Evolutionary conservation across 2,113 vertebrate genomes (phyloP).

Genomic region (Fregetta grallaria): DNA sequence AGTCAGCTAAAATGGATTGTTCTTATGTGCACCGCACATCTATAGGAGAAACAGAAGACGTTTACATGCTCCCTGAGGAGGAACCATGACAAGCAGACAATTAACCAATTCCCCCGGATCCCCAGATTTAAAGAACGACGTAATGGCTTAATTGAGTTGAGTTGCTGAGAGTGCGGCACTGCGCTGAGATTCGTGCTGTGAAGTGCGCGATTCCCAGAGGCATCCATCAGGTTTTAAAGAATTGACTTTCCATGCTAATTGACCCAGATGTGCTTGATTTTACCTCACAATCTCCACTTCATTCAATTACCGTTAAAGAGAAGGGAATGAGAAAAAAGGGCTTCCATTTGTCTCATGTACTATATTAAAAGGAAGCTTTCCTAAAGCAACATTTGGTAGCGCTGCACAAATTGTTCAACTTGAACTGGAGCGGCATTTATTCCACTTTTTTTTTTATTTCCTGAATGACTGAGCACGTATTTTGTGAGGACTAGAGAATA

Average conservation of each 20-base stretch:
- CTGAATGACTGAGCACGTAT: not conserved
- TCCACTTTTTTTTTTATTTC: not conserved
- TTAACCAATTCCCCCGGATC: constrained; percentile 42
- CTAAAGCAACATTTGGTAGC: constrained; percentile 7
- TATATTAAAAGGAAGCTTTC: constrained; percentile 13
- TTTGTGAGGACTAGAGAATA: not conserved
- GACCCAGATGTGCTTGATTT: constrained; percentile 63
- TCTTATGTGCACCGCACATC: constrained; percentile 14
- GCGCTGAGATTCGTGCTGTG: constrained; percentile 54
- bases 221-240: constrained; percentile 61
- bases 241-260: constrained; percentile 68
- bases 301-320: constrained; percentile 47
- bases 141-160: constrained; percentile 68
- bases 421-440: constrained; percentile 7
- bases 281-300: constrained; percentile 38
- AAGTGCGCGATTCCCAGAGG: constrained; percentile 50
- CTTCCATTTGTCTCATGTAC: constrained; percentile 18
- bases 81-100: constrained; percentile 63
- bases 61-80: constrained; percentile 66
- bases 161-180: constrained; percentile 35
- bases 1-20: constrained; percentile 52
- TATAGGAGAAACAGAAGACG: constrained; percentile 54
- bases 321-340: constrained; percentile 8
- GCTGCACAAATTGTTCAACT: constrained; percentile 5
- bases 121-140: constrained; percentile 59